A percentile compares a stretch with the other conserved stretches of the same genome.
phyloP scores from a whole-genome alignment of 2,888 invertebrate species.

The Lasioglossum vierecki region DNA sequence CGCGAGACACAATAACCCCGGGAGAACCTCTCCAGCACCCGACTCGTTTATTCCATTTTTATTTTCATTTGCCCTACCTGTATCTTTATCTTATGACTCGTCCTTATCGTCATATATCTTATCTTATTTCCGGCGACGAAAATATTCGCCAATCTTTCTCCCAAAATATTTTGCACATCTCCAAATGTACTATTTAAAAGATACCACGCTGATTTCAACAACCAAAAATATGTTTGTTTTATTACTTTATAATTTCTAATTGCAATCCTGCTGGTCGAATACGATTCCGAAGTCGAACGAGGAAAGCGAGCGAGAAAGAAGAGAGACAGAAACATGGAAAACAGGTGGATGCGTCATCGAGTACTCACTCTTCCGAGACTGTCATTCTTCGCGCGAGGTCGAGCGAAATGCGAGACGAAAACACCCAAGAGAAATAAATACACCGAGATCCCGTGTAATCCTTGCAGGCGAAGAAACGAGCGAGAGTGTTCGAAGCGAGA shows the following conservation, averaged over 20 bases:
- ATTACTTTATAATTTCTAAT: background rate
- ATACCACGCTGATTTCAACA: too few relatives aligned
- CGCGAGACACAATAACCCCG: slow-evolving; percentile 2
- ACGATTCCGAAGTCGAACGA: background rate
- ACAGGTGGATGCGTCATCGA: slow-evolving; percentile 35
- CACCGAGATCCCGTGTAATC: background rate
- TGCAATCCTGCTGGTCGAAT: too few relatives aligned
- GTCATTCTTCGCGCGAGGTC: slow-evolving; percentile 66
- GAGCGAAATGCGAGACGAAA: slow-evolving; percentile 6
- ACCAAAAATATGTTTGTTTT: background rate
- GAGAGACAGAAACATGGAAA: background rate
- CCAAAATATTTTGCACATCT: background rate
- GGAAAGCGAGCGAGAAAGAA: background rate
- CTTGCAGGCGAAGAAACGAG: background rate
- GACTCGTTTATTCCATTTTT: background rate
- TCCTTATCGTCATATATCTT: background rate
- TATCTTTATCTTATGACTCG: background rate
- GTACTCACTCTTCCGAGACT: slow-evolving; percentile 75
- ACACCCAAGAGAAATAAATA: background rate
- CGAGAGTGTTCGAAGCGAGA: background rate
- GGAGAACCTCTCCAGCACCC: background rate
- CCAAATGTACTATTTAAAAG: background rate
- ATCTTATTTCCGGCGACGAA: background rate
- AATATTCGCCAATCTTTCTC: background rate
- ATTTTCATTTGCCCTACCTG: background rate